Percentiles rank a stretch among this genome's conserved stretches.
Evolutionary conservation across 1,140 invertebrate genomes (phyloP).

Genomic region (Plutomurus gul): DNA sequence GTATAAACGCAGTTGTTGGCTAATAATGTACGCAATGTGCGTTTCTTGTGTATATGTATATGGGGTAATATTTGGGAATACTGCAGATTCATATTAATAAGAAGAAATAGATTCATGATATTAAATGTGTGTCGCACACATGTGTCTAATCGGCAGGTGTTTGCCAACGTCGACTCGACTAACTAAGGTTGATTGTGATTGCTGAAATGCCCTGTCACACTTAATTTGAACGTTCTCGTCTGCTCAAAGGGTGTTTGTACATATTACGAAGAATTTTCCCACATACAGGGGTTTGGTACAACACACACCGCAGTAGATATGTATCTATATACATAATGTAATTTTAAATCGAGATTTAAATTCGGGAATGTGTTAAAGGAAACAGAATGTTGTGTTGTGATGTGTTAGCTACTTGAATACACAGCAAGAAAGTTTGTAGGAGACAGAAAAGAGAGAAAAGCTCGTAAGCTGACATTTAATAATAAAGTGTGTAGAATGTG

Average conservation of each 20-base stretch:
- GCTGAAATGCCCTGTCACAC: constrained; percentile 1
- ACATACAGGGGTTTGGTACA: no score
- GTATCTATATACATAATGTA: not conserved
- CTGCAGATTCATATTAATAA: no score
- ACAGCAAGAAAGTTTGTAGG: no score
- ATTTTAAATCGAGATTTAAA: not conserved
- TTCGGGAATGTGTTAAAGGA: constrained; percentile 6
- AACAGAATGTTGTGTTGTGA: constrained; percentile 11
- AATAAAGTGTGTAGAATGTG: no score
- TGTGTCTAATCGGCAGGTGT: not conserved
- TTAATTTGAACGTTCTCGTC: not conserved
- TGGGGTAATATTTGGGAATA: no score
- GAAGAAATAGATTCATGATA: not conserved
- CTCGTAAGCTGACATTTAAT: no score
- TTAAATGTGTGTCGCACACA: not conserved
- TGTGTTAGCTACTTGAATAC: no score
- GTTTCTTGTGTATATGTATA: no score
- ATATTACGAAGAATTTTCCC: not conserved
- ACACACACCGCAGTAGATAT: not conserved
- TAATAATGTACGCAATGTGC: no score
- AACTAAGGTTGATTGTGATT: not conserved
- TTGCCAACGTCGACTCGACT: not conserved
- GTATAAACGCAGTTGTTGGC: no score
- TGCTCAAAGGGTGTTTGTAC: not conserved
- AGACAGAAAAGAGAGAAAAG: no score